Evolutionary conservation across 2,113 vertebrate species (phyloP).

Genomic region (Anser brachyrhynchus): DNA sequence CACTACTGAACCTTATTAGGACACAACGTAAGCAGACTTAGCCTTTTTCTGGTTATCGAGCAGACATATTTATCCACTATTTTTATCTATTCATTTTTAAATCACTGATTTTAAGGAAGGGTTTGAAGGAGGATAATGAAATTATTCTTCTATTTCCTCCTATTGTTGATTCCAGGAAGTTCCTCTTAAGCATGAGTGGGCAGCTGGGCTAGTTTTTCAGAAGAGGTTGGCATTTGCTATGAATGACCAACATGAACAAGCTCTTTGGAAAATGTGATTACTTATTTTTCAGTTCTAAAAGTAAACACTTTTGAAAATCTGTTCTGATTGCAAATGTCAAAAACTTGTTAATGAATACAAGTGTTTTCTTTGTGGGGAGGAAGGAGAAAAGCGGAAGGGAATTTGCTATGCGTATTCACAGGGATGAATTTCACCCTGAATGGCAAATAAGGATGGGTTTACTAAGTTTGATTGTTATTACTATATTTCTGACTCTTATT

Average conservation of each 20-base stretch:
- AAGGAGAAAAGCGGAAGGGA: not conserved
- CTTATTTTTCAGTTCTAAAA: conserved; percentile 30
- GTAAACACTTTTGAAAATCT: conserved; percentile 34
- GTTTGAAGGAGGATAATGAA: not conserved
- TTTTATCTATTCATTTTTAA: not conserved
- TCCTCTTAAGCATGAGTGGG: not conserved
- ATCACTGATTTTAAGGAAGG: not conserved
- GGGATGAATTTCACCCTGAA: not conserved
- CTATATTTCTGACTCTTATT: conserved; percentile 35
- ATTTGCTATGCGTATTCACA: not conserved
- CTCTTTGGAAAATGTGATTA: not conserved
- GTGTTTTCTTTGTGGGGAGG: not conserved
- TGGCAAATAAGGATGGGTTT: not conserved
- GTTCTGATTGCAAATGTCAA: conserved; percentile 28
- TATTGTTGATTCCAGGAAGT: not conserved
- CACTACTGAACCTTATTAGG: not conserved
- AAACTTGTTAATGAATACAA: conserved; percentile 5
- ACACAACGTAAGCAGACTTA: not conserved
- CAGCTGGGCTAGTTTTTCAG: not conserved
- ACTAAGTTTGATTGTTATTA: conserved; percentile 27
- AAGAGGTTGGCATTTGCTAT: not conserved
- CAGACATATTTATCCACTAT: not conserved
- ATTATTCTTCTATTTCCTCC: conserved; percentile 5
- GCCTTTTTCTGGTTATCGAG: not conserved
- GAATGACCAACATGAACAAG: conserved; percentile 22